Conservation (phyloP, 2,113 vertebrate genomes). For the Heterochromis multidens region DNA sequence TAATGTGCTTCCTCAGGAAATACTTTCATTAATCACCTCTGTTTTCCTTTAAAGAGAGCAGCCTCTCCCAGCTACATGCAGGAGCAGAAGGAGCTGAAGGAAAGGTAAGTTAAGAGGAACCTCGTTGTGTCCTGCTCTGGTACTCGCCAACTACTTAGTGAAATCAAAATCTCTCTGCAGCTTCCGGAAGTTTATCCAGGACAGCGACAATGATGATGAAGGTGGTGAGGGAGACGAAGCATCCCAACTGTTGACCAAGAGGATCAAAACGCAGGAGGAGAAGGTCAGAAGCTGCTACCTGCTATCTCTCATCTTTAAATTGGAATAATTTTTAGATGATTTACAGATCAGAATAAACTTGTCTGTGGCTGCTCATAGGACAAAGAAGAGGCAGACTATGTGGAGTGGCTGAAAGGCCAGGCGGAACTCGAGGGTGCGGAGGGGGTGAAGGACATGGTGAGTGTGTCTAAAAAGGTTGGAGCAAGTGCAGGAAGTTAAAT, state of each 20-base stretch:
- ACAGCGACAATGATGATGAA: conserved; percentile 66
- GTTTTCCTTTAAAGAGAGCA: conserved; percentile 60
- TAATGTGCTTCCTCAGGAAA: background rate
- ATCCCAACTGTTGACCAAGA: conserved; percentile 74
- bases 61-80: conserved; percentile 82
- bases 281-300: conserved; percentile 67
- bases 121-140: fast-evolving
- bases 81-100: conserved; percentile 83
- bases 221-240: conserved; percentile 13
- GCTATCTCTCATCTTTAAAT: fast-evolving
- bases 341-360: background rate
- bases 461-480: background rate
- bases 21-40: background rate
- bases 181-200: conserved; percentile 82
- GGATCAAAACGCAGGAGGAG: conserved; percentile 78
- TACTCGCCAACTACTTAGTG: background rate
- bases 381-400: conserved; percentile 81
- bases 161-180: conserved; percentile 50
- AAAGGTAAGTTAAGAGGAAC: conserved; percentile 71
- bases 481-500: background rate
- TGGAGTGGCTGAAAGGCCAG: conserved; percentile 89
- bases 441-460: conserved; percentile 84
- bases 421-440: conserved; percentile 63
- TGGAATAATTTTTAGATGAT: background rate
- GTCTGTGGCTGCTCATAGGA: conserved; percentile 67